A percentile compares a stretch with the other conserved stretches of the same genome.
Conservation (phyloP, 2,888 invertebrate genomes). For the Ennomos quercinarius region DNA sequence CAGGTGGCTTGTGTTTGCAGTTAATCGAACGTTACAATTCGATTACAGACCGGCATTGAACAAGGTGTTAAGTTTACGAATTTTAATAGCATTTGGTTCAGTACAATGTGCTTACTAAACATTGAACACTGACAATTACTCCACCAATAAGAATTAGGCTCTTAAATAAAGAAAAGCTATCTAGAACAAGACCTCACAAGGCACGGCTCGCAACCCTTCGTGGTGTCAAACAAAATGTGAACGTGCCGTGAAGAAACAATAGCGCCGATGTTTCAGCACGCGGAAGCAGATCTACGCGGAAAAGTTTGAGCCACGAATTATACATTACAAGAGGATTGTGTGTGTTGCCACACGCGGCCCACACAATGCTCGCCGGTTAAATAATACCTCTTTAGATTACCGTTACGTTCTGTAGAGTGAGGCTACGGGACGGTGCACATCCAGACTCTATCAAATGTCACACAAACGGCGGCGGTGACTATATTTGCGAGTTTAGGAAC, state of each 20-base stretch:
- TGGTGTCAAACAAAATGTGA: not conserved
- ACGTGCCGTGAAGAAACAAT: slow-evolving; percentile 13
- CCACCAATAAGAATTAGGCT: too few relatives aligned
- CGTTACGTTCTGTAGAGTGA: not conserved
- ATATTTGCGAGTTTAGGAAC: too few relatives aligned
- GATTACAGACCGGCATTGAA: too few relatives aligned
- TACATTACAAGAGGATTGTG: slow-evolving; percentile 14
- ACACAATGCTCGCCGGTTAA: slow-evolving; percentile 22
- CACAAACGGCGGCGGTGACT: too few relatives aligned
- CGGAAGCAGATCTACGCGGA: slow-evolving; percentile 19
- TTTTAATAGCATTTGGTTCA: too few relatives aligned
- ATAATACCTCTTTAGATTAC: slow-evolving; percentile 18
- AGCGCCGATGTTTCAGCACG: slow-evolving; percentile 10
- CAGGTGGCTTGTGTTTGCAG: too few relatives aligned
- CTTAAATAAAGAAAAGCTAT: not conserved
- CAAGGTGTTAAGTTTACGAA: too few relatives aligned
- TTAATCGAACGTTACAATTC: too few relatives aligned
- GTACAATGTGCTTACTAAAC: too few relatives aligned
- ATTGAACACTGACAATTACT: too few relatives aligned
- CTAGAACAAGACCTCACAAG: not conserved
- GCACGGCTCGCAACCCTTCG: not conserved
- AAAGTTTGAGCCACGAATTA: slow-evolving; percentile 9
- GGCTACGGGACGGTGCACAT: too few relatives aligned
- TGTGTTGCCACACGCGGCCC: slow-evolving; percentile 10
- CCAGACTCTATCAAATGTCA: too few relatives aligned